Evolutionary conservation across 2,113 vertebrate genomes (phyloP).

Genomic region (Lagopus muta): DNA sequence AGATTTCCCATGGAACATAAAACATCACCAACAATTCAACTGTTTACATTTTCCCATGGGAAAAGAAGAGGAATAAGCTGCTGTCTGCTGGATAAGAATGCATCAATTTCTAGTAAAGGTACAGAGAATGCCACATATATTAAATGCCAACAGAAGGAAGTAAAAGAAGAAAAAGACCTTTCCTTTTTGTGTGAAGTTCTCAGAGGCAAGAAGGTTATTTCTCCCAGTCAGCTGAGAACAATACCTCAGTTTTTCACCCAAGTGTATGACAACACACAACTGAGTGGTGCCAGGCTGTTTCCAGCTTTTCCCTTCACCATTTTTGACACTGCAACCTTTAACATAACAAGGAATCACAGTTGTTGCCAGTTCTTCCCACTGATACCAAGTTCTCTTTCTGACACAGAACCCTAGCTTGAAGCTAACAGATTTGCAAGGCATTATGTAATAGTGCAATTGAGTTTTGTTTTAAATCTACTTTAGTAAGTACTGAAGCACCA

Average conservation of each 20-base stretch:
- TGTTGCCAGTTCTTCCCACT: not conserved
- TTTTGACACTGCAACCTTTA: not conserved
- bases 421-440: not conserved
- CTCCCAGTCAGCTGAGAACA: not conserved
- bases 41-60: not conserved
- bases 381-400: not conserved
- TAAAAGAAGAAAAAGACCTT: not conserved
- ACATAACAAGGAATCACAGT: not conserved
- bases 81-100: not conserved
- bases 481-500: not conserved
- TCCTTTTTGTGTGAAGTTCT: not conserved
- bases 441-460: not conserved
- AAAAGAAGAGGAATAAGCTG: not conserved
- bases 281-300: not conserved
- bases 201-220: not conserved
- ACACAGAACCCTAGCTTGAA: not conserved
- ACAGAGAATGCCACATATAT: not conserved
- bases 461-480: not conserved
- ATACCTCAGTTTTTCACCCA: not conserved
- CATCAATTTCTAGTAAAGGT: not conserved
- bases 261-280: not conserved
- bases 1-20: not conserved
- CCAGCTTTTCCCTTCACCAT: not conserved
- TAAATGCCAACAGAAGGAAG: not conserved
- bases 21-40: not conserved